Percentiles rank a stretch among this genome's conserved stretches.
phyloP scores from a whole-genome alignment of 2,797 vertebrate genomes.

The Molossus molossus region DNA sequence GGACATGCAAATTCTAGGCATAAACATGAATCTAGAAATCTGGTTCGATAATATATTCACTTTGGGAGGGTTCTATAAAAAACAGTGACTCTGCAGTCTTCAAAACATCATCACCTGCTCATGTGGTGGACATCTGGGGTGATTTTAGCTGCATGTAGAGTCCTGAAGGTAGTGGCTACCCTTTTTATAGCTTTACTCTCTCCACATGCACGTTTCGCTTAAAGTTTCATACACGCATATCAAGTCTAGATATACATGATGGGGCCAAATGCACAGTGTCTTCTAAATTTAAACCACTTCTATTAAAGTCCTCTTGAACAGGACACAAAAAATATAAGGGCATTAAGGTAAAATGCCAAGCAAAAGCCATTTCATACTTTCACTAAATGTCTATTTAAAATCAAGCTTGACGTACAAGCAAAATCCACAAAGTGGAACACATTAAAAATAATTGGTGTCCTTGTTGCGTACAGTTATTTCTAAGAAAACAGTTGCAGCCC shows the following conservation, averaged over 20 bases:
- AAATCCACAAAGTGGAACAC: not conserved
- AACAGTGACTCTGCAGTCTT: constrained; percentile 70
- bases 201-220: constrained; percentile 50
- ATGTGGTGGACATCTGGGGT: constrained; percentile 87
- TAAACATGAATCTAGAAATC: constrained; percentile 73
- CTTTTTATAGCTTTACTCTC: constrained; percentile 65
- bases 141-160: not conserved
- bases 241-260: not conserved
- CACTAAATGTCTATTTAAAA: constrained; percentile 23
- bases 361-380: not conserved
- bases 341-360: not conserved
- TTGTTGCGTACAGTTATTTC: not conserved
- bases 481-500: constrained; percentile 50
- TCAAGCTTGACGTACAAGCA: not conserved
- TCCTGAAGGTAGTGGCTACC: not conserved
- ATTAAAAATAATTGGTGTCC: not conserved
- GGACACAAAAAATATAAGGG: not conserved
- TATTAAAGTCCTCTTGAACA: constrained; percentile 16
- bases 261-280: not conserved
- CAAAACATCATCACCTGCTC: constrained; percentile 81
- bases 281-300: constrained; percentile 13
- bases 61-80: constrained; percentile 81
- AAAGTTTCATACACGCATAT: constrained; percentile 41
- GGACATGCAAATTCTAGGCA: constrained; percentile 18
- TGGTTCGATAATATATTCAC: constrained; percentile 77